A percentile compares a stretch with the other conserved stretches of the same genome.
These are phyloP conservation scores for Cladopsammia gracilis DNA, from an alignment of 64 coral and sea anemone species.

Conservation along the genomic window DNA sequence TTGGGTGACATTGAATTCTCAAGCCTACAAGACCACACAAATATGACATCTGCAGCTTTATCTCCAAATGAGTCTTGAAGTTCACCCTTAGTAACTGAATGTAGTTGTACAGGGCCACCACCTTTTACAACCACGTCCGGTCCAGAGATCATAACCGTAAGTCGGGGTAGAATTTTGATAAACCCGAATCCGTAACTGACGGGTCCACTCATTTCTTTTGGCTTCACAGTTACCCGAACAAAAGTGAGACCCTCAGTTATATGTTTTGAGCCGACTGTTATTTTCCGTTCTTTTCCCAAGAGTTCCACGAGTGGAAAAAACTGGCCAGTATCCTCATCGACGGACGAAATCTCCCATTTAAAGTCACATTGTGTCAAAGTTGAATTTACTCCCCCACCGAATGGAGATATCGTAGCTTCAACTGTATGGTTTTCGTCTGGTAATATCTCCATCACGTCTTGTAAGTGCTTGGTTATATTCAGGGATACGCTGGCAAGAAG, in stretches of 20 bases:
- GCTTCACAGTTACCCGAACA: slow-evolving; percentile 14
- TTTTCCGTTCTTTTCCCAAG: neutral
- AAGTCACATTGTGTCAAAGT: neutral
- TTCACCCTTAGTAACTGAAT: slow-evolving; percentile 37
- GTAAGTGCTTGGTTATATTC: slow-evolving; percentile 4
- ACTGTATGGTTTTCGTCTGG: neutral
- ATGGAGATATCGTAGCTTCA: neutral
- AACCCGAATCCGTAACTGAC: slow-evolving; percentile 72
- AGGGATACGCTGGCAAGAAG: slow-evolving; percentile 19
- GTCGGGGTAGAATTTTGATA: slow-evolving; percentile 67
- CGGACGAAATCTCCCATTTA: slow-evolving; percentile 30
- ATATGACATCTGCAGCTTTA: slow-evolving; percentile 37
- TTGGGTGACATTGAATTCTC: slow-evolving; percentile 15
- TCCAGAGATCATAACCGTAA: slow-evolving; percentile 44
- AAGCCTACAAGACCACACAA: slow-evolving; percentile 73
- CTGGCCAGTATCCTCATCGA: slow-evolving; percentile 14
- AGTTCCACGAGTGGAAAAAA: neutral
- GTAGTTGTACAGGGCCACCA: slow-evolving; percentile 22
- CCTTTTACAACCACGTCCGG: slow-evolving; percentile 70
- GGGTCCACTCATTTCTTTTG: slow-evolving; percentile 55
- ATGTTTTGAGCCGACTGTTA: neutral
- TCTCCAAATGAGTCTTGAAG: slow-evolving; percentile 35
- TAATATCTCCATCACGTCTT: neutral
- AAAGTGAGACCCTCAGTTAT: slow-evolving; percentile 1
- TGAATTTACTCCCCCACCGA: neutral